Evolutionary conservation across 2,113 vertebrate species (phyloP), one percentile per base, ranked within the genome.

Genomic region (Oreochromis niloticus): DNA sequence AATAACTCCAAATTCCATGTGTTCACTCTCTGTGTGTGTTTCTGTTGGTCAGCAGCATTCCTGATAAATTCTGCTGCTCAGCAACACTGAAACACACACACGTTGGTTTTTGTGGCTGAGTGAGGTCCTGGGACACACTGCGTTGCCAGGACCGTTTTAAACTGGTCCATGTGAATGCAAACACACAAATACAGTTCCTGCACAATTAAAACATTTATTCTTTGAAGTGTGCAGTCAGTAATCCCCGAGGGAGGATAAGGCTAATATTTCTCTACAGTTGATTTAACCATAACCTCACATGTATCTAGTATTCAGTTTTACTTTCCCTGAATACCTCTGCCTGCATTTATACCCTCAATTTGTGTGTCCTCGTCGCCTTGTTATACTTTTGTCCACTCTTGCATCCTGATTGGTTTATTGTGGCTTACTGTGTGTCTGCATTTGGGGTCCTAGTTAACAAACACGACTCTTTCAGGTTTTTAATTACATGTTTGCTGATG

Each of bases 31-130:
- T 78, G 43, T 50, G 16, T 52, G 73, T 9, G 63, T 93, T 94
- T 93, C 84, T 95, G 94, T 94, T 88, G 82, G 86, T 94, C 94
- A 95, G 95, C 92, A 95, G 89, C 86, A 95, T 96, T 96, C 93
- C 94, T 89, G 81, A 56, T 79, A 80, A 84, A 78, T 52, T 78
- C 73, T 85, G 63, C 88, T 78, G 80, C 84, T 91, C 81, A 91
- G 75, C 81, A 91, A 87, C 83, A 85, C 84, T 91, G 86, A 90
- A 90, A 86, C 85, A 66, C 88, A 73, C 88, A 79, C 88, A 83
- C 4, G 6, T 78, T 52, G 27, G 46, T 78, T 50, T 78, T 78
- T 78, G 27, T 78, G 27, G 11, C 73, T n/a, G 16, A n/a, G 46
- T 78, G 73, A 78, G 73, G 73, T 52, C 73, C 19, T 48, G 46